Evolutionary conservation across 2,888 invertebrate genomes (phyloP), one percentile per base, ranked within the genome.

Genomic region (Apotomis capreana): DNA sequence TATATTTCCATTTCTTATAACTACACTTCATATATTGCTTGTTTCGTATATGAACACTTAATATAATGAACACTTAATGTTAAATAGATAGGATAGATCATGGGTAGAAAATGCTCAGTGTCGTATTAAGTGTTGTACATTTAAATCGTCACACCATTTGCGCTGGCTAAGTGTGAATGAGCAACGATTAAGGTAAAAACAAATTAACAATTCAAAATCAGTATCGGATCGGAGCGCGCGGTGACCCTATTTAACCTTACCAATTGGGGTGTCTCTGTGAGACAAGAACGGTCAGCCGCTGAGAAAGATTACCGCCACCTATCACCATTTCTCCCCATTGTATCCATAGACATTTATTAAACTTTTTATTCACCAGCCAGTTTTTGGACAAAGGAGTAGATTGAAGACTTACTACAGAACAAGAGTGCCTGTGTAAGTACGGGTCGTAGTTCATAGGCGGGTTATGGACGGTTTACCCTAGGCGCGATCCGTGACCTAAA

Each of bases 321-420:
- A 92, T 92, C 90, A 92, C 89, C 91, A 93, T 92, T 91, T 92
- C 92, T 88, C 86, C 83, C 79, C 79, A 89, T 92, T 92, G 91
- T 84, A 83, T 65, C 65, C 55, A 65, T 65, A 84, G 86, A 87
- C 86, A 84, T 84, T 89, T 91, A 92, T 92, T 92, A 91, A 90
- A 84, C 79, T 78, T 78, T 80, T 80, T 87, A 87, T 88, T 84
- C 81, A 83, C 81, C 88, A 90, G 91, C 92, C 85, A 86, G 91
- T 92, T 92, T 87, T 76, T 78, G 83, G 80, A 90, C 88, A 91
- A 91, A 89, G 84, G 87, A 76, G 85, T 84, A 85, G 86, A 87
- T 88, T 83, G 82, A 83, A 83, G 85, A 84, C 87, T 89, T 85
- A 87, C 87, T 86, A 87, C 85, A 84, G 85, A 84, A 85, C 87